Percentiles rank a stretch among this genome's conserved stretches.
Evolutionary conservation across 2,888 invertebrate genomes (phyloP).

Genomic region (Perithous albicinctus): DNA sequence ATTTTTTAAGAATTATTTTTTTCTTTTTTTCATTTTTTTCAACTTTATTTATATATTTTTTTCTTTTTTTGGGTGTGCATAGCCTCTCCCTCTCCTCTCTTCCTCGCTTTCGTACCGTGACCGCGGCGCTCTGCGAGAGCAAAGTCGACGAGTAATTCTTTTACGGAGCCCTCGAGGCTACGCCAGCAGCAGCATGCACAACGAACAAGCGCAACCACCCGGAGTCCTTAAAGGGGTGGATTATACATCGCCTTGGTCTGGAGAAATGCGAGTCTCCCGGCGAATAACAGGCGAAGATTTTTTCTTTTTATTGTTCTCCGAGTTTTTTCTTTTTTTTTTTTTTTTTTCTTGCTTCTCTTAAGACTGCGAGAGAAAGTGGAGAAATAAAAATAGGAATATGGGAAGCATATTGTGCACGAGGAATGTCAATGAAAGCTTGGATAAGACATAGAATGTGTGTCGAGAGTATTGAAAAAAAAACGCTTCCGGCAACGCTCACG

Average conservation of each 20-base stretch:
- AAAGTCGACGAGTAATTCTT: slow-evolving; percentile 50
- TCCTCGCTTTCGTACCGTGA: slow-evolving; percentile 3
- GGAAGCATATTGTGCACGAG: slow-evolving; percentile 15
- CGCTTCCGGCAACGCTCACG: no score
- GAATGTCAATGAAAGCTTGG: neutral
- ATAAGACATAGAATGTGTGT: no score
- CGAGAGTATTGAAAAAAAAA: no score
- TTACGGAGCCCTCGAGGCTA: slow-evolving; percentile 43
- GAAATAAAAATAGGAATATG: slow-evolving; percentile 1
- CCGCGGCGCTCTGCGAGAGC: neutral
- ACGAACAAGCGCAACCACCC: neutral
- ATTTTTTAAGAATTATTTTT: slow-evolving; percentile 39
- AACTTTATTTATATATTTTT: slow-evolving; percentile 1
- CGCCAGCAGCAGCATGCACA: slow-evolving; percentile 4
- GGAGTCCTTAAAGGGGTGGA: slow-evolving; percentile 24
- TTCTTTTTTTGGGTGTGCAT: slow-evolving; percentile 24
- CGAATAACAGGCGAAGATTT: slow-evolving; percentile 7
- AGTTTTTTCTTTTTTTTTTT: no score
- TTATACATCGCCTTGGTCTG: slow-evolving; percentile 6
- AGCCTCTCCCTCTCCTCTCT: neutral
- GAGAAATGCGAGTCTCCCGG: neutral
- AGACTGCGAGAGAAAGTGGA: neutral
- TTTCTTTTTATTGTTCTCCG: neutral
- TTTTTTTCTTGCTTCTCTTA: slow-evolving; percentile 15
- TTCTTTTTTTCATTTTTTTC: slow-evolving; percentile 17